Conservation (phyloP, 2,888 invertebrate species). For the Itoplectis maculator region DNA sequence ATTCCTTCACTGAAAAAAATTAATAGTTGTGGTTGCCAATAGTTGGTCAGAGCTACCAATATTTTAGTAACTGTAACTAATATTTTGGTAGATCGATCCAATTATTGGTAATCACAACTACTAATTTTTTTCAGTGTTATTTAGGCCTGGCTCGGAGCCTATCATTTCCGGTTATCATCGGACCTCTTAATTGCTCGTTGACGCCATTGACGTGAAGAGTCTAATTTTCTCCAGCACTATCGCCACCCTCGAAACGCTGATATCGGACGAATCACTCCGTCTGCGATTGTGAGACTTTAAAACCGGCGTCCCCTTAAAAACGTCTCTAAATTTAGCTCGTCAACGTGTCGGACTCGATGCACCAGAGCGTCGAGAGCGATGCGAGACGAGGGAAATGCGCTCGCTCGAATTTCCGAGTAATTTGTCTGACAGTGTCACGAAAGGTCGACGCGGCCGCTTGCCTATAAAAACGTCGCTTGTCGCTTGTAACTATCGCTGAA, state of each 20-base stretch:
- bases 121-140: too few species aligned
- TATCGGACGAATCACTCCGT: conserved; percentile 31
- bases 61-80: too few species aligned
- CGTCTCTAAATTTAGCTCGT: conserved; percentile 64
- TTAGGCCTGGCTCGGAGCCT: too few species aligned
- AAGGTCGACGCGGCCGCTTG: conserved; percentile 4
- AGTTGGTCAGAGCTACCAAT: too few species aligned
- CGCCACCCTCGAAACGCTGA: conserved; percentile 17
- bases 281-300: too few species aligned
- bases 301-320: conserved; percentile 51
- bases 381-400: background rate
- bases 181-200: conserved; percentile 27
- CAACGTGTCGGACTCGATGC: conserved; percentile 51
- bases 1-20: too few species aligned
- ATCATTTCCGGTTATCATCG: conserved; percentile 2
- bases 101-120: too few species aligned
- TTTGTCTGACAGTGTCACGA: conserved; percentile 62
- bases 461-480: background rate
- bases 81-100: too few species aligned
- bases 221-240: background rate
- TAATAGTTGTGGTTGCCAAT: too few species aligned
- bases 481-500: background rate
- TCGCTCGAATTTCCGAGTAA: conserved; percentile 52
- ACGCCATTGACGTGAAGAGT: background rate
- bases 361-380: conserved; percentile 35